Base-by-base conservation (phyloP, 2,888 invertebrate species). In the Tetropium fuscum region DNA sequence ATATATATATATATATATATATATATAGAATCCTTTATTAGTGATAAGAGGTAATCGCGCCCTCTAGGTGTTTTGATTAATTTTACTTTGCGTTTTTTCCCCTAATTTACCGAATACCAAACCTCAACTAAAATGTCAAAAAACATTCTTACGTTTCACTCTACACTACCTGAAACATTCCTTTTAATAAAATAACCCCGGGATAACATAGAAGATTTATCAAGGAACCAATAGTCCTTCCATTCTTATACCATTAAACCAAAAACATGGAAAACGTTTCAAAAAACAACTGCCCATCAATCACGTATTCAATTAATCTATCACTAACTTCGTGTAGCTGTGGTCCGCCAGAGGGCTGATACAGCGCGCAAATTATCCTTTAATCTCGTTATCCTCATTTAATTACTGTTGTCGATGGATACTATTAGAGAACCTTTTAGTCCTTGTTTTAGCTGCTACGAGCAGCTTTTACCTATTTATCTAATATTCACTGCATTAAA, bases 391-490 rank as follows among this genome's bases (percentile, higher is more conserved):
- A 53, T 58, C 41, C 58, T 48, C 57, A 44, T 56, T 57, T 69
- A 69, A 69, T 69, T 69, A 69, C 58, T 56, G 60, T 63, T 58
- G 59, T 60, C 68, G 62, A 63, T 64, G 61, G 62, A 66, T 66
- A 61, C 48, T 61, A 60, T 64, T 66, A 62, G 48, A 43, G 44
- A 30, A 51, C 58, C 55, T 64, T 60, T 61, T 54, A 47, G 53
- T 59, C 64, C 51, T 43, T 43, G 53, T 55, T 47, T 47, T 30
- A 34, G 32, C 38, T 47, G 19, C 67, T 63, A 47, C 44, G 60
- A 60, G 67, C 58, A 43, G 53, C 19, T 27, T 16, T 44, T 19
- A 44, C 16, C 47, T 55, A 61, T 61, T 65, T 53, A 63, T 59
- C 65, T 59, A 61, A 61, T 65, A 63, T 58, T 58, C 67, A 44